phyloP scores from a whole-genome alignment of 1,140 invertebrate genomes.

The Drosophila jambulina region DNA sequence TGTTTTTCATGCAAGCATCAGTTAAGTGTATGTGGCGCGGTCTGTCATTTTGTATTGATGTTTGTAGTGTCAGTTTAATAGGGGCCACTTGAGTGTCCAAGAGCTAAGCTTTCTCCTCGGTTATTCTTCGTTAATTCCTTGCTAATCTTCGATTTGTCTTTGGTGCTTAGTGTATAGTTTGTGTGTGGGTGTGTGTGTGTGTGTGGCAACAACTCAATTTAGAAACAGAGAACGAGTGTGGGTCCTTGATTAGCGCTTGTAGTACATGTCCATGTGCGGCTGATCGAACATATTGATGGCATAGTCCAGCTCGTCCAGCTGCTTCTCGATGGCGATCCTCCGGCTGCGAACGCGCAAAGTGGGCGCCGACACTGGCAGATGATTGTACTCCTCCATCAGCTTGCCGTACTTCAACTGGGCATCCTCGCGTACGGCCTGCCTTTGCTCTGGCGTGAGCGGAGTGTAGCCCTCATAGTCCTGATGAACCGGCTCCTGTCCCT shows the following conservation, averaged over 20 bases:
- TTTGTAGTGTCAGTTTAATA: background rate
- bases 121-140: background rate
- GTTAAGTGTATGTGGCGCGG: background rate
- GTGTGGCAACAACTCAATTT: conserved; percentile 31
- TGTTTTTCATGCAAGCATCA: no score
- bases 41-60: background rate
- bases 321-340: conserved; percentile 27
- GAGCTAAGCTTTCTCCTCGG: background rate
- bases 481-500: background rate
- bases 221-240: conserved; percentile 10
- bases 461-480: conserved; percentile 12
- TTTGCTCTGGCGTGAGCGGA: conserved; percentile 8
- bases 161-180: background rate
- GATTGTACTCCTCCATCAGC: conserved; percentile 47
- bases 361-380: conserved; percentile 40
- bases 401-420: conserved; percentile 36
- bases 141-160: background rate
- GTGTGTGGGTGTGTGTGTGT: background rate
- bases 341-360: conserved; percentile 50
- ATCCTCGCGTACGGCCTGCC: conserved; percentile 17
- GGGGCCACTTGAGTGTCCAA: no score
- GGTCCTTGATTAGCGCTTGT: conserved; percentile 5
- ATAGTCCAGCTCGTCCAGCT: conserved; percentile 55
- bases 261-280: conserved; percentile 35
- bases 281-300: conserved; percentile 55